phyloP scores from a whole-genome alignment of 2,797 vertebrate species.

The Gymnoscopelus braueri region DNA sequence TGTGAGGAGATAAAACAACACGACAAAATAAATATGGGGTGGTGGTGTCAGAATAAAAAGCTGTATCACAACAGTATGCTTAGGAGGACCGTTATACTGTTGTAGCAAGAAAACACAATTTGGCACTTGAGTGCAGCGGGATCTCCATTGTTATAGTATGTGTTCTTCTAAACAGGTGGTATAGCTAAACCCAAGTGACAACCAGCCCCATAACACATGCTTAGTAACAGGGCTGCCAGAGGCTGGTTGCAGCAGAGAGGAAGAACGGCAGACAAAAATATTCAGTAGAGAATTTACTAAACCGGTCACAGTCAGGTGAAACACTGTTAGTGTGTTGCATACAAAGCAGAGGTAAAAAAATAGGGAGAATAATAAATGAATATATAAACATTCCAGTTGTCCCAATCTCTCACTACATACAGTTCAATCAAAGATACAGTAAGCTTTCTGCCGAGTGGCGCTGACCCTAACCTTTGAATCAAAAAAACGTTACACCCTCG shows the following conservation, averaged over 20 bases:
- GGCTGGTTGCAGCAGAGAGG: conserved; percentile 27
- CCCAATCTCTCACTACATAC: too few relatives aligned
- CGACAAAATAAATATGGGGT: conserved; percentile 7
- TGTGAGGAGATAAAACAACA: conserved; percentile 39
- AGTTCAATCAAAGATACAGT: too few relatives aligned
- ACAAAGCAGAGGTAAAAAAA: not conserved
- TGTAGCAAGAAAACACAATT: not conserved
- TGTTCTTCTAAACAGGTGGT: conserved; percentile 15
- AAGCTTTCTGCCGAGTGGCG: too few relatives aligned
- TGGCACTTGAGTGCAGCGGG: not conserved
- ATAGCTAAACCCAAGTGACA: conserved; percentile 22
- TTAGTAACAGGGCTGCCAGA: conserved; percentile 11
- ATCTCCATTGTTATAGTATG: not conserved
- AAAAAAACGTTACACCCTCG: too few relatives aligned
- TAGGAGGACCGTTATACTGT: not conserved
- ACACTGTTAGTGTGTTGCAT: not conserved
- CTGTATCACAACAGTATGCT: not conserved
- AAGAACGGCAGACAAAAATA: not conserved
- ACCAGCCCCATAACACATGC: not conserved
- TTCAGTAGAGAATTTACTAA: not conserved
- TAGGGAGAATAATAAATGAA: too few relatives aligned
- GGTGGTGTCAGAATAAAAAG: conserved; percentile 3
- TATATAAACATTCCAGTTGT: too few relatives aligned
- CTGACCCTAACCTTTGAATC: too few relatives aligned
- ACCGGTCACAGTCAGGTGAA: too few relatives aligned